Conservation (phyloP, 1,140 invertebrate species). For the Bombus vancouverensis region DNA sequence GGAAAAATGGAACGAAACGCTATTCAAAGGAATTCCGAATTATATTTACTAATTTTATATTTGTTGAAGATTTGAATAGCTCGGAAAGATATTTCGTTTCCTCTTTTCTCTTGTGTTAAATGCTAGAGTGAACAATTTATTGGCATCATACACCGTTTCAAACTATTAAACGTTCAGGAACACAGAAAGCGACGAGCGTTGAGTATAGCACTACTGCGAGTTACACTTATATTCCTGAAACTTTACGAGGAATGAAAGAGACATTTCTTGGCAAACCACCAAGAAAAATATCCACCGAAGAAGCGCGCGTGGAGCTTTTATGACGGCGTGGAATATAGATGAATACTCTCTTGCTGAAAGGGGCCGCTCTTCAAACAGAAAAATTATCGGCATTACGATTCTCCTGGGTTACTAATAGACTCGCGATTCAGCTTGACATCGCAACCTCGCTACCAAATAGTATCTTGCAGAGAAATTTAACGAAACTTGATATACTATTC, state of each 20-base stretch:
- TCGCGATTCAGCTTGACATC: background rate
- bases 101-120: background rate
- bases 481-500: background rate
- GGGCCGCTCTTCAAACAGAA: slow-evolving; percentile 23
- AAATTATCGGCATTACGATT: slow-evolving; percentile 51
- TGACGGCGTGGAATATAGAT: slow-evolving; percentile 59
- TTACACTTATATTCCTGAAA: slow-evolving; percentile 58
- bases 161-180: slow-evolving; percentile 10
- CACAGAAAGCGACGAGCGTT: background rate
- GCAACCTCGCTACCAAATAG: background rate
- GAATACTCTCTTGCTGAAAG: slow-evolving; percentile 60
- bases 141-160: background rate
- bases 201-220: slow-evolving; percentile 15
- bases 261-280: slow-evolving; percentile 60
- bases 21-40: background rate
- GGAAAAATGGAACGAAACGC: background rate
- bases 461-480: background rate
- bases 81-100: background rate
- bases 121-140: background rate
- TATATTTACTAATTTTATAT: background rate
- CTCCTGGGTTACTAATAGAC: slow-evolving; percentile 25
- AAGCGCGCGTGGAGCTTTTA: slow-evolving; percentile 62
- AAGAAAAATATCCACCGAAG: slow-evolving; percentile 67
- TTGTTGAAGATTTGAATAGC: background rate
- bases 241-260: slow-evolving; percentile 65